Conservation (phyloP, 2,113 vertebrate species). For the Origma solitaria region DNA sequence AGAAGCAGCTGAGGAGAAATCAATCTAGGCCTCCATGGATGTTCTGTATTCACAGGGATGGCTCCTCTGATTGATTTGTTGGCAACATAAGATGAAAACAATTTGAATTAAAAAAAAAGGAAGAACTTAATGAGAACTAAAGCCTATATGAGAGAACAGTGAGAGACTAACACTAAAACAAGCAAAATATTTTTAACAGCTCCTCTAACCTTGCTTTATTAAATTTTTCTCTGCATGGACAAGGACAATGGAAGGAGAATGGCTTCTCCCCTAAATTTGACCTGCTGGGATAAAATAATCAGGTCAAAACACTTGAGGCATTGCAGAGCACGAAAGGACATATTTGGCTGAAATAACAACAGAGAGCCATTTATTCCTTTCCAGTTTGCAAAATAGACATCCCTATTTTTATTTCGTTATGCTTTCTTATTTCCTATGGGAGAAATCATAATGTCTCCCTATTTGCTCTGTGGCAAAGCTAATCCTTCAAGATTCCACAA, state of each 20-base stretch:
- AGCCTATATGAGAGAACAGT: not conserved
- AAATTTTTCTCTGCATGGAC: not conserved
- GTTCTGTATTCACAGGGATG: slow-evolving; percentile 37
- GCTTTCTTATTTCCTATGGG: not conserved
- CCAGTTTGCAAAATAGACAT: not conserved
- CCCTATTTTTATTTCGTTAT: not conserved
- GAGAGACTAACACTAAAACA: not conserved
- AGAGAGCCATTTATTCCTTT: not conserved
- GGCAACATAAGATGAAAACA: slow-evolving; percentile 34
- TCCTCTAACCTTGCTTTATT: not conserved
- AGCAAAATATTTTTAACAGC: not conserved
- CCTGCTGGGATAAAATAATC: not conserved
- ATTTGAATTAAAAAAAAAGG: not conserved
- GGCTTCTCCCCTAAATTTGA: not conserved
- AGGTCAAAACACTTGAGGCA: not conserved
- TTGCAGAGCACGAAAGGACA: not conserved
- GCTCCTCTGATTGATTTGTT: slow-evolving; percentile 55
- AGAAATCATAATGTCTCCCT: not conserved
- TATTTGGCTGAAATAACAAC: not conserved
- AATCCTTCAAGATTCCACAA: not conserved
- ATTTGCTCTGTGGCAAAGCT: not conserved
- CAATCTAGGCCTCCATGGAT: slow-evolving; percentile 33
- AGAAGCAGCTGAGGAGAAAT: slow-evolving; percentile 53
- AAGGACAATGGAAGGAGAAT: not conserved
- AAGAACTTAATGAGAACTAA: not conserved